A percentile compares a stretch with the other conserved stretches of the same genome.
These are phyloP conservation scores for Endomychus coccineus DNA, from an alignment of 2,888 invertebrate genomes.

Conservation along the genomic window DNA sequence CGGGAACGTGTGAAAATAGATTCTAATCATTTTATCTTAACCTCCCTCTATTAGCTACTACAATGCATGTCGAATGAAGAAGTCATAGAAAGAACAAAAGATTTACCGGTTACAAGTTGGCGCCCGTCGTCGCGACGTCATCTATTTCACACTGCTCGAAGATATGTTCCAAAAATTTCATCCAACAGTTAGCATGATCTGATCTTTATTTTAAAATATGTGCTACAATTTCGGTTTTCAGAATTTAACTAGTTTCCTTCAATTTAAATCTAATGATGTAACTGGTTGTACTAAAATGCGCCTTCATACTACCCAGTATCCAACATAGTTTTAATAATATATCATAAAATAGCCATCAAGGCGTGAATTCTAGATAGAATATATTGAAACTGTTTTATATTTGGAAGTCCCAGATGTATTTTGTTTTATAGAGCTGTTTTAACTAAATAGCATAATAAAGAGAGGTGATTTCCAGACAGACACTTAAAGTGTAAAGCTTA, in stretches of 20 bases:
- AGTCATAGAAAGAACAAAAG: too few species aligned
- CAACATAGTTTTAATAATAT: too few species aligned
- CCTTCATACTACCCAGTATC: too few species aligned
- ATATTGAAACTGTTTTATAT: not conserved
- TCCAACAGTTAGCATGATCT: conserved; percentile 19
- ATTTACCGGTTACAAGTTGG: too few species aligned
- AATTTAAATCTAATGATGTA: too few species aligned
- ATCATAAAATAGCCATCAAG: too few species aligned
- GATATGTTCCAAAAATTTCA: conserved; percentile 26
- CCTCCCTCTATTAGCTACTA: too few species aligned
- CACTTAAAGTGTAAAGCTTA: conserved; percentile 33
- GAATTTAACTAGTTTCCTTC: conserved; percentile 10
- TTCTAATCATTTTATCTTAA: too few species aligned
- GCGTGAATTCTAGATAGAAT: conserved; percentile 1
- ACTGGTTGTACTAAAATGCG: too few species aligned
- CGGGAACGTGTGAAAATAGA: too few species aligned
- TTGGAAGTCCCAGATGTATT: conserved; percentile 22
- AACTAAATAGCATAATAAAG: conserved; percentile 28
- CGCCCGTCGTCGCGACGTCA: conserved; percentile 33
- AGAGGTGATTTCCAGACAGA: conserved; percentile 30
- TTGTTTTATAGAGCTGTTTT: conserved; percentile 27
- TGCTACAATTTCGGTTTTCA: conserved; percentile 10
- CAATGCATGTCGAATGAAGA: too few species aligned
- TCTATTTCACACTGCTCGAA: conserved; percentile 32
- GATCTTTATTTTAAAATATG: conserved; percentile 18